These are phyloP conservation scores for Platichthys stellatus DNA, from an alignment of 2,113 vertebrate genomes.

Conservation along the genomic window DNA sequence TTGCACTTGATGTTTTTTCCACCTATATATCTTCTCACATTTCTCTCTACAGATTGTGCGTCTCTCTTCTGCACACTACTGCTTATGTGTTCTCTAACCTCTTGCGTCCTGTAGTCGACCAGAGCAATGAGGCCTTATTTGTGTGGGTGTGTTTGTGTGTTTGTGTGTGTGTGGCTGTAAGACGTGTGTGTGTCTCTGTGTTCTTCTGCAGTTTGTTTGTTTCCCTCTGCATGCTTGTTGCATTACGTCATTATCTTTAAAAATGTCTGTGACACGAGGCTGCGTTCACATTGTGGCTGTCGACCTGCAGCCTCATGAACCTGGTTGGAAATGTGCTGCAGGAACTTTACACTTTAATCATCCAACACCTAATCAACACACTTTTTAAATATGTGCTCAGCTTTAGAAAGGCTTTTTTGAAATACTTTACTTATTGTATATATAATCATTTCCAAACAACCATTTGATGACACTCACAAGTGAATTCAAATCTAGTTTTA, in stretches of 20 bases:
- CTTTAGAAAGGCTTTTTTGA: not conserved
- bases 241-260: conserved; percentile 10
- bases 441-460: too few species aligned
- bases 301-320: not conserved
- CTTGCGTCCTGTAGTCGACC: conserved; percentile 34
- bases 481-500: too few species aligned
- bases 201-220: not conserved
- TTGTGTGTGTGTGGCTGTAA: not conserved
- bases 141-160: conserved; percentile 9
- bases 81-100: conserved; percentile 44
- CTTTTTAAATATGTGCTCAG: not conserved
- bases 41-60: conserved; percentile 34
- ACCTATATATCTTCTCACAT: conserved; percentile 29
- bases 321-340: conserved; percentile 6
- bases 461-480: too few species aligned
- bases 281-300: conserved; percentile 63
- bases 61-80: conserved; percentile 16
- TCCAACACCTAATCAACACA: not conserved
- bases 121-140: conserved; percentile 26
- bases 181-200: not conserved
- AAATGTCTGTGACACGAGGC: conserved; percentile 18
- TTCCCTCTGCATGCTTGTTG: conserved; percentile 32
- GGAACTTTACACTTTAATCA: not conserved
- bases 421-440: not conserved
- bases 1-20: conserved; percentile 5